Evolutionary conservation across 1,140 invertebrate genomes (phyloP), one percentile per base, ranked within the genome.

Genomic region (Drosophila seguyi): DNA sequence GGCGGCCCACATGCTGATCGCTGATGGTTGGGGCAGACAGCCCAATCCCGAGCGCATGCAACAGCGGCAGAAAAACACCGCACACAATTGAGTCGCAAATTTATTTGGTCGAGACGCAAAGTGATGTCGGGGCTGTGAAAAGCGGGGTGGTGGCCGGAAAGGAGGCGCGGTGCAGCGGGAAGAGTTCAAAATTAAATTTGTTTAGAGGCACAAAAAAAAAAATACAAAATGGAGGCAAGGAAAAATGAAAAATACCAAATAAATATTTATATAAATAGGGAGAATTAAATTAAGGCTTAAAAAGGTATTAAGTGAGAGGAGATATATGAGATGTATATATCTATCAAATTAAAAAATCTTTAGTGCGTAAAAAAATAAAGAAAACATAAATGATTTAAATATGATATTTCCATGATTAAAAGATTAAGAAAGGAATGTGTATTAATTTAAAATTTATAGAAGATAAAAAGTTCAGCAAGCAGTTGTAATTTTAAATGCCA

Each of bases 61-160:
- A 50, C 68, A 41, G 36, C 41, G 50, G 39, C 61, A 48, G 18
- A 16, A 50, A 55, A 47, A 20, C 73, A 67, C 50, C 63, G 67
- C 68, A 53, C 48, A 82, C 84, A 83, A 88, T 88, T 88, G 81
- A 90, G 74, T 85, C 65, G 84, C 84, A 87, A 87, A 87, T 88
- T 87, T 88, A 88, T 87, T 83, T 88, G 85, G 73, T 67, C 58
- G 42, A 48, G 47, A 63, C 66, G 60, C 27, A 58, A 72, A 50
- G 68, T 59, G 52, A 48, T 42, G 68, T 25, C 34, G 44, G 66
- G 52, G 68, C 10, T 22, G 50, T 8, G 13, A 25, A 41, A 18
- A 10, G n/a, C 29, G n/a, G 31, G 42, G 2, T 4, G 57, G 18
- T 22, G 45, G 44, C 16, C 29, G 38, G n/a, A 45, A 53, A 29